Conservation (phyloP, 2,113 vertebrate species). For the Gadus chalcogrammus region DNA sequence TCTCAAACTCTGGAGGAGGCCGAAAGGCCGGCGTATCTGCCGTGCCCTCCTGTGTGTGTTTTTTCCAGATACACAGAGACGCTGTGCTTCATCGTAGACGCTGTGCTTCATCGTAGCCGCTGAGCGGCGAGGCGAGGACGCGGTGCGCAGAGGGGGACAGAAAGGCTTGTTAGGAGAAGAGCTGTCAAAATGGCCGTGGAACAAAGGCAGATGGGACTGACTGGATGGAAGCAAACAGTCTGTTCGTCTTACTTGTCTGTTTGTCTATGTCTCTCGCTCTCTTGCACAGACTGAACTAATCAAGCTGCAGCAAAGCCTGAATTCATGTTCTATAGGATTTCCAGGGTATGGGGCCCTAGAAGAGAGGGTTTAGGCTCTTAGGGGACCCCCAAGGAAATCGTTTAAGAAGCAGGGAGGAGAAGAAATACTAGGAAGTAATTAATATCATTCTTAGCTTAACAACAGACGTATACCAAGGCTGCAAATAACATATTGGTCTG, state of each 20-base stretch:
- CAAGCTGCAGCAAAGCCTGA: too few species aligned
- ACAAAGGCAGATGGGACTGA: conserved; percentile 54
- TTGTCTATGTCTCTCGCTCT: conserved; percentile 18
- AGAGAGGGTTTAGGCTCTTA: too few species aligned
- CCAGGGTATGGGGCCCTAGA: too few species aligned
- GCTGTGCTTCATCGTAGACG: conserved; percentile 46
- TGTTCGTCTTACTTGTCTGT: conserved; percentile 32
- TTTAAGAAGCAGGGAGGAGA: too few species aligned
- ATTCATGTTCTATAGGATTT: too few species aligned
- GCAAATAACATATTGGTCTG: too few species aligned
- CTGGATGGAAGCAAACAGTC: conserved; percentile 33
- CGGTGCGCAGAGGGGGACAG: conserved; percentile 41
- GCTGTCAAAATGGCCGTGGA: conserved; percentile 54
- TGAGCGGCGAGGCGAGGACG: conserved; percentile 38
- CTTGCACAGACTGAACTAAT: too few species aligned
- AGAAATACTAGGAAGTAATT: too few species aligned
- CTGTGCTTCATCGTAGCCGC: conserved; percentile 42
- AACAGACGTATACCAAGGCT: too few species aligned
- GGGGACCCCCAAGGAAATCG: too few species aligned
- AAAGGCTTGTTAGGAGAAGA: conserved; percentile 58
- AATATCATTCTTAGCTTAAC: too few species aligned
- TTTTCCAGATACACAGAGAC: conserved; percentile 40
- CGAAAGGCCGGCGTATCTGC: conserved; percentile 42
- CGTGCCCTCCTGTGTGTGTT: too few species aligned
- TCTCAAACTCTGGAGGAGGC: conserved; percentile 53